phyloP scores from a whole-genome alignment of 2,888 invertebrate genomes.

The Anticlea derivata region DNA sequence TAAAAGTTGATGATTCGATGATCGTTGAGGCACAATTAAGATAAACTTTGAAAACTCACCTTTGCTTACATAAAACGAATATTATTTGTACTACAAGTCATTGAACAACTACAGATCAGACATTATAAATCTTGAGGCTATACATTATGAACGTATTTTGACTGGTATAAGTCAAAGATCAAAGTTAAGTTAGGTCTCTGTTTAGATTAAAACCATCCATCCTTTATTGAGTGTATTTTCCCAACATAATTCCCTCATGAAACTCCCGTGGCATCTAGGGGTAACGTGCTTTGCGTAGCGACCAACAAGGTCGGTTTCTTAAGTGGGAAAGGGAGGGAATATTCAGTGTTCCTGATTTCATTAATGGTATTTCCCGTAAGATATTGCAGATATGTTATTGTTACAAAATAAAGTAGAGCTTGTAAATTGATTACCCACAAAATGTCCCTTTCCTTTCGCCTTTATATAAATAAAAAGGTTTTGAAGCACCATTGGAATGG shows the following conservation, averaged over 20 bases:
- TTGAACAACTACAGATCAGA: too few species aligned
- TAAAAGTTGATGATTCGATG: too few species aligned
- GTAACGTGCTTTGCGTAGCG: slow-evolving; percentile 46
- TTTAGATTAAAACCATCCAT: slow-evolving; percentile 14
- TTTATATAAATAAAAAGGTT: too few species aligned
- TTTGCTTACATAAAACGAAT: too few species aligned
- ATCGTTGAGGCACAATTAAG: too few species aligned
- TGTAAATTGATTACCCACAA: not conserved
- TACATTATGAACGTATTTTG: slow-evolving; percentile 2
- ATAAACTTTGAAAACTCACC: too few species aligned
- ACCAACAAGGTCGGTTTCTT: slow-evolving; percentile 46
- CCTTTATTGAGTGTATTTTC: slow-evolving; percentile 20
- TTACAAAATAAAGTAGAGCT: too few species aligned
- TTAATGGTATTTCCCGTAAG: slow-evolving; percentile 7
- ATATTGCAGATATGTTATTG: not conserved
- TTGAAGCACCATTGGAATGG: not conserved
- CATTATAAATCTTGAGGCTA: not conserved
- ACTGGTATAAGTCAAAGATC: slow-evolving; percentile 11
- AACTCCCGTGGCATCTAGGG: slow-evolving; percentile 41
- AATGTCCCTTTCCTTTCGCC: not conserved
- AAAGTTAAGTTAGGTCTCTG: slow-evolving; percentile 1
- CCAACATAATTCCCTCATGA: slow-evolving; percentile 37
- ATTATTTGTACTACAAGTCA: too few species aligned
- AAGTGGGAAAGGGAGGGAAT: slow-evolving; percentile 35
- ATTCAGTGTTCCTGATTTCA: slow-evolving; percentile 37